Conservation (phyloP, 2,888 invertebrate genomes). For the Apeira syringaria region DNA sequence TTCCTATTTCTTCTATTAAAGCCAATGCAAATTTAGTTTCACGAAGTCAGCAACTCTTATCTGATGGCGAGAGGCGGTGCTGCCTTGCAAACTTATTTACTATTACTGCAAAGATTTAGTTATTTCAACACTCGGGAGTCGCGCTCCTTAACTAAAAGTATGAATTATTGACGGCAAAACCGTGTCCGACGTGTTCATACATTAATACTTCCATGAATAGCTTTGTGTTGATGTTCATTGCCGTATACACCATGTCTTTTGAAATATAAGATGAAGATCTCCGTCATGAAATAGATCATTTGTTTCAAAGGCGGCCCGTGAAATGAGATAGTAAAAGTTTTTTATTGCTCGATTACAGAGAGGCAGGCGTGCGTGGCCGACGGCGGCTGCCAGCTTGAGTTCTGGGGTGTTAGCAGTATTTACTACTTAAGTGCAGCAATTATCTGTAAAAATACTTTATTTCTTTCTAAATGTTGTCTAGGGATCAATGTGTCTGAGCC, state of each 20-base stretch:
- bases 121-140: conserved; percentile 34
- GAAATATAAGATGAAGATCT: conserved; percentile 31
- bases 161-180: too few relatives aligned
- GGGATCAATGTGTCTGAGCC: conserved; percentile 10
- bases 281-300: conserved; percentile 44
- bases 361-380: conserved; percentile 35
- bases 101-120: conserved; percentile 39
- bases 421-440: conserved; percentile 32
- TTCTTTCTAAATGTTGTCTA: conserved; percentile 18
- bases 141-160: too few relatives aligned
- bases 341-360: conserved; percentile 57
- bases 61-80: conserved; percentile 44
- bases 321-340: conserved; percentile 71
- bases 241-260: conserved; percentile 39
- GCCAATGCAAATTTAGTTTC: conserved; percentile 38
- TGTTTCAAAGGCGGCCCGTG: conserved; percentile 63
- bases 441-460: conserved; percentile 18
- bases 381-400: conserved; percentile 20
- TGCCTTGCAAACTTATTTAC: conserved; percentile 49
- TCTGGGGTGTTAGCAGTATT: conserved; percentile 22
- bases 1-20: conserved; percentile 27
- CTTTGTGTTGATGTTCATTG: conserved; percentile 11
- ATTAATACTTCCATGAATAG: conserved; percentile 22
- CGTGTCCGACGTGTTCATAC: too few relatives aligned
- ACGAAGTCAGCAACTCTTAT: conserved; percentile 48